Evolutionary conservation across 1,140 invertebrate genomes (phyloP).

Genomic region (Brachionus angularis): DNA sequence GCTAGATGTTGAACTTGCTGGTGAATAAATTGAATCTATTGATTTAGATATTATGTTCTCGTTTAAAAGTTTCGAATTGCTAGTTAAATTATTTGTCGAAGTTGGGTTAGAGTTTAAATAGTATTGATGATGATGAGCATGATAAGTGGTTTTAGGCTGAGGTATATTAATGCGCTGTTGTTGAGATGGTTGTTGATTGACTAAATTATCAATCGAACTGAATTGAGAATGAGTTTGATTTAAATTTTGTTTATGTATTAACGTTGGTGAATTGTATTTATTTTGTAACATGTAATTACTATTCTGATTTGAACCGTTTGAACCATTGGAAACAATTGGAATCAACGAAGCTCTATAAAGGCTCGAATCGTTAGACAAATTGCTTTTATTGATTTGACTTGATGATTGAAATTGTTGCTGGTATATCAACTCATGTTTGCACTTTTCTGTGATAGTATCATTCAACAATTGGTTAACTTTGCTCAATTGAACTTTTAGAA

Average conservation of each 20-base stretch:
- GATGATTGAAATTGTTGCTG: slow-evolving; percentile 37
- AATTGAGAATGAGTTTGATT: slow-evolving; percentile 34
- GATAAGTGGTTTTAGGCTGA: neutral
- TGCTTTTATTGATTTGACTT: too few relatives aligned
- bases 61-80: slow-evolving; percentile 6
- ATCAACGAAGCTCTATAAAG: slow-evolving; percentile 25
- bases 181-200: slow-evolving; percentile 35
- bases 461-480: slow-evolving; percentile 39
- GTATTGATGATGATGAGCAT: slow-evolving; percentile 31
- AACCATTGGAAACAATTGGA: too few relatives aligned
- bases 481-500: slow-evolving; percentile 7
- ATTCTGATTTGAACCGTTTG: too few relatives aligned
- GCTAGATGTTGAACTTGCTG: slow-evolving; percentile 7
- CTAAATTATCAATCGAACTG: slow-evolving; percentile 7
- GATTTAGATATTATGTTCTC: slow-evolving; percentile 25
- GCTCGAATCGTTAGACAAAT: too few relatives aligned
- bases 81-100: too few relatives aligned
- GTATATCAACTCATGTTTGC: slow-evolving; percentile 42
- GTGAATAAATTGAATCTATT: slow-evolving; percentile 22
- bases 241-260: neutral
- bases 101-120: neutral
- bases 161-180: neutral
- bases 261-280: too few relatives aligned
- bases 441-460: slow-evolving; percentile 43
- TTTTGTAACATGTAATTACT: too few relatives aligned